Base-by-base conservation (phyloP, 2,888 invertebrate genomes). In the Cynaeus angustus region DNA sequence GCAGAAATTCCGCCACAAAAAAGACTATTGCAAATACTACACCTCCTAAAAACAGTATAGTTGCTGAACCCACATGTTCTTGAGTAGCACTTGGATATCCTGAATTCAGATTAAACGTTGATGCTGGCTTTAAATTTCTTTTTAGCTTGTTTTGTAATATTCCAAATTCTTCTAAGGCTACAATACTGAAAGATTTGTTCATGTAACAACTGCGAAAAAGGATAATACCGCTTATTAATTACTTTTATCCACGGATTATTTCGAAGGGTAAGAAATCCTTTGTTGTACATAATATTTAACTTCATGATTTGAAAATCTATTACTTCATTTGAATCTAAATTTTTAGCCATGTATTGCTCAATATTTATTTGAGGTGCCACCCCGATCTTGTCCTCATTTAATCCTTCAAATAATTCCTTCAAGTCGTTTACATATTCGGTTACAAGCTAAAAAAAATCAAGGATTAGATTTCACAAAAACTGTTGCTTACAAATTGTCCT, bases 51-150 rank as follows among this genome's bases (percentile, higher is more conserved):
- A 82, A 72, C 9, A 82, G 71, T 3, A 80, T 52, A 26, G 80
- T 73, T 8, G 82, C 81, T 9, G 81, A 82, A 46, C 75, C 74
- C 1, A 83, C 80, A 72, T 83, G 81, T 70, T 79, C 79, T 30
- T 78, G 67, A 28, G 80, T 77, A 9, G 82, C 82, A 72, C 81
- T 82, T 3, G 82, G 82, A 70, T 82, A 82, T 21, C 76, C 78
- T 8, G 79, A 72, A 10, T 73, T 68, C 10, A 55, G 46, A 12
- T 70, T 65, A 28, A 68, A 69, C 5, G 10, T 61, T 41, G 55
- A 48, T 16, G 48, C 30, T 21, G 46, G 64, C 5, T 37, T 37
- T 7, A 67, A 14, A 58, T 73, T 70, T 37, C 70, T 65, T 13
- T 59, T 33, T 0, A 74, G 52, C 13, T 74, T 66, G 30, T 70